phyloP scores from a whole-genome alignment of 2,113 vertebrate genomes.

The Hemiscyllium ocellatum region DNA sequence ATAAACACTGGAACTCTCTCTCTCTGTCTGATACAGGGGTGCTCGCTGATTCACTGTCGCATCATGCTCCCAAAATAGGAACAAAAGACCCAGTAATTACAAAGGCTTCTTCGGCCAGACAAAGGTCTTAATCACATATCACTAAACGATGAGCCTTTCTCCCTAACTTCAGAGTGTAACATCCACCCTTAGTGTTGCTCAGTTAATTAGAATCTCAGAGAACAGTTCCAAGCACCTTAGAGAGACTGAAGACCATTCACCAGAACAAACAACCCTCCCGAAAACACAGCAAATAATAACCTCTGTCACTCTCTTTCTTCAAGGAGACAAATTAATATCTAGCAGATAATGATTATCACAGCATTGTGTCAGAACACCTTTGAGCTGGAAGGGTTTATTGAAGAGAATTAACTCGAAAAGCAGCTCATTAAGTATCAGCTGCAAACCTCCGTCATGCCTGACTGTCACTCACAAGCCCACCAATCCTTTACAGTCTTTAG shows the following conservation, averaged over 20 bases:
- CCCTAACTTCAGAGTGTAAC: not conserved
- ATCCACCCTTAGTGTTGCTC: not conserved
- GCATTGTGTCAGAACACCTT: conserved; percentile 24
- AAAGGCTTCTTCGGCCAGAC: not conserved
- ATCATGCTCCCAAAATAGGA: not conserved
- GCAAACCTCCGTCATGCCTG: not conserved
- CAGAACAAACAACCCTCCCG: not conserved
- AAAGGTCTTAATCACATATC: conserved; percentile 19
- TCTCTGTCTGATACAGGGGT: not conserved
- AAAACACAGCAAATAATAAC: conserved; percentile 2
- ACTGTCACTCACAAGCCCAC: not conserved
- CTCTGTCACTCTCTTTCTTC: not conserved
- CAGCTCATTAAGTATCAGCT: conserved; percentile 16
- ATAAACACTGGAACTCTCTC: not conserved
- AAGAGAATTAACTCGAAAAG: conserved; percentile 22
- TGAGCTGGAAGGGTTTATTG: not conserved
- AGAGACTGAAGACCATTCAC: not conserved
- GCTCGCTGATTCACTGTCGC: not conserved
- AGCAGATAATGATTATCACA: conserved; percentile 30
- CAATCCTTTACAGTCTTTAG: not conserved
- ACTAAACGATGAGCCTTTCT: conserved; percentile 12
- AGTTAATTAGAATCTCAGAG: conserved; percentile 11
- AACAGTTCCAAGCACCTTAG: not conserved
- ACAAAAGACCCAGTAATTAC: conserved; percentile 20
- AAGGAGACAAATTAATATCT: conserved; percentile 29